Percentiles rank a stretch among this genome's conserved stretches.
Conservation (phyloP, 2,888 invertebrate genomes). For the Trachelus troglodyta region DNA sequence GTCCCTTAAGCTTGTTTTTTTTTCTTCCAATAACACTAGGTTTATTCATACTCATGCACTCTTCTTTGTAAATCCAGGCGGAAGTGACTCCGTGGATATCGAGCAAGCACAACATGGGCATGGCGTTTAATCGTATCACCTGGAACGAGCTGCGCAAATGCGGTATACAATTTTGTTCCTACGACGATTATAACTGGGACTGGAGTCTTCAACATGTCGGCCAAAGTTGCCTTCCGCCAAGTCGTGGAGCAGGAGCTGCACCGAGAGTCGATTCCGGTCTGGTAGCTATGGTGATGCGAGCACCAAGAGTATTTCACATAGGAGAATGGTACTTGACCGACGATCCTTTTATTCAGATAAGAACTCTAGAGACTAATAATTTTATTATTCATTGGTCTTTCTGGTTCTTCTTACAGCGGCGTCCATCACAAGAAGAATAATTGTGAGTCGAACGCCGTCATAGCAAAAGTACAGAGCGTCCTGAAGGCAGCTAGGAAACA, state of each 20-base stretch:
- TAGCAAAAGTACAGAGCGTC: constrained; percentile 85
- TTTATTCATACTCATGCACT: background rate
- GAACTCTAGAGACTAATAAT: background rate
- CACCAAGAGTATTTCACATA: constrained; percentile 97
- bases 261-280: constrained; percentile 68
- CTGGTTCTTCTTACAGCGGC: constrained; percentile 76
- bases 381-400: background rate
- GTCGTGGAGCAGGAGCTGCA: constrained; percentile 68
- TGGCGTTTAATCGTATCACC: constrained; percentile 90
- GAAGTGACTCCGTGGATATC: constrained; percentile 95
- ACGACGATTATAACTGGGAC: constrained; percentile 99
- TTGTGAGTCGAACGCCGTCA: constrained; percentile 87
- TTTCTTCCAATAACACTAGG: background rate
- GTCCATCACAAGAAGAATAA: constrained; percentile 95
- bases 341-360: background rate
- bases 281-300: constrained; percentile 89
- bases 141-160: constrained; percentile 88
- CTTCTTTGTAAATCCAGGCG: constrained; percentile 71
- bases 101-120: constrained; percentile 99
- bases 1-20: background rate
- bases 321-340: constrained; percentile 87
- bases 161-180: constrained; percentile 89
- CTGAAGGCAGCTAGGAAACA: constrained; percentile 76
- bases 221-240: constrained; percentile 79
- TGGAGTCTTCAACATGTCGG: constrained; percentile 95